Percentiles rank a stretch among this genome's conserved stretches.
phyloP scores from a whole-genome alignment of 2,797 vertebrate genomes.

The Tokudaia muenninki region DNA sequence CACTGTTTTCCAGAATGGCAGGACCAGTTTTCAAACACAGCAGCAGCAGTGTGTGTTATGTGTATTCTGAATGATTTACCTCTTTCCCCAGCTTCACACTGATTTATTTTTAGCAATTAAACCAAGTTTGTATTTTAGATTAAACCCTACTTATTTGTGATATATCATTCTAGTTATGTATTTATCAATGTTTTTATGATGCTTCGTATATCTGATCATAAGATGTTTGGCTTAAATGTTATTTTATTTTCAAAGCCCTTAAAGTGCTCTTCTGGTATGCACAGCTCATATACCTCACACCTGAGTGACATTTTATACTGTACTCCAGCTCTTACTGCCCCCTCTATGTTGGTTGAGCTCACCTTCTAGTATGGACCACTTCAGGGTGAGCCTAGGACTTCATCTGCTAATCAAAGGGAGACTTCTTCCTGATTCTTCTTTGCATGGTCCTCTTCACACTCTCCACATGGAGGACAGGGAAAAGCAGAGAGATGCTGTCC shows the following conservation, averaged over 20 bases:
- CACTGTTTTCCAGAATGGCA: neutral
- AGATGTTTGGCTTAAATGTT: neutral
- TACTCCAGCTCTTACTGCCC: neutral
- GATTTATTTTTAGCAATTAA: slow-evolving; percentile 16
- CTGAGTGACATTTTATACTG: neutral
- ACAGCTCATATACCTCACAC: neutral
- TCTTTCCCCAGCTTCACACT: neutral
- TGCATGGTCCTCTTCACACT: neutral
- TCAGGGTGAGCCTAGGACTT: neutral
- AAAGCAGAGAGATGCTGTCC: neutral
- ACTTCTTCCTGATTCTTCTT: neutral
- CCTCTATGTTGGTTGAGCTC: neutral
- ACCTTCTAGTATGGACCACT: neutral
- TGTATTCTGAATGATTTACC: neutral
- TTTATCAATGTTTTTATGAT: slow-evolving; percentile 21
- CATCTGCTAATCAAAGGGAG: neutral
- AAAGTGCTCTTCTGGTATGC: neutral
- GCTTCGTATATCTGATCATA: neutral
- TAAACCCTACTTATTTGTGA: neutral
- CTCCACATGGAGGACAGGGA: neutral
- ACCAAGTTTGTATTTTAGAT: slow-evolving; percentile 22
- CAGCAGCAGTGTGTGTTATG: neutral
- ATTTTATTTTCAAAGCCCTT: slow-evolving; percentile 1
- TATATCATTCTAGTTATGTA: neutral
- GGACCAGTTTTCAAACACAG: neutral